phyloP scores from a whole-genome alignment of 1,140 invertebrate species.

The Drosophila quadrilineata region DNA sequence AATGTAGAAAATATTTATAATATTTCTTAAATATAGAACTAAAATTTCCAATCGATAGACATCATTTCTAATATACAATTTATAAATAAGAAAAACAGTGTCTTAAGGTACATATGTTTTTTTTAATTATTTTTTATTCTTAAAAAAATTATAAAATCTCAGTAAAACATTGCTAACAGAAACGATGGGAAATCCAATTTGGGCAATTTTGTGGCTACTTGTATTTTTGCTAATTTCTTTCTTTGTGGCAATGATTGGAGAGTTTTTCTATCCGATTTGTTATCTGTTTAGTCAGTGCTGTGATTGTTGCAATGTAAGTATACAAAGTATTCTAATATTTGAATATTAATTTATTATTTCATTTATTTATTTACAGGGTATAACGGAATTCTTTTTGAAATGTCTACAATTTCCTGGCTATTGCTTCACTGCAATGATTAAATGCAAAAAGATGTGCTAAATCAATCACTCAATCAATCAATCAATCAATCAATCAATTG shows the following conservation, averaged over 20 bases:
- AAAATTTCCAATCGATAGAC: no score
- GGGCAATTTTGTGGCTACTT: neutral
- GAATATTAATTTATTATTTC: neutral
- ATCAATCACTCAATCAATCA: no score
- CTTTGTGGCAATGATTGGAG: neutral
- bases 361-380: neutral
- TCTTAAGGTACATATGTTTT: no score
- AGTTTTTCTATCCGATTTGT: neutral
- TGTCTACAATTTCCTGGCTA: neutral
- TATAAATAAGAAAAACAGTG: no score
- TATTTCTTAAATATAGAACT: no score
- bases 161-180: no score
- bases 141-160: no score
- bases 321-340: neutral
- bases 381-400: slow-evolving; percentile 1
- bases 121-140: no score
- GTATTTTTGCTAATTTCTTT: neutral
- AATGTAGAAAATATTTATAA: no score
- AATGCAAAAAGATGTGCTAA: slow-evolving; percentile 1
- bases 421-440: neutral
- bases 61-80: no score
- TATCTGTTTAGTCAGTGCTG: slow-evolving; percentile 1
- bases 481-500: no score
- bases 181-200: neutral
- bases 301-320: slow-evolving; percentile 6